phyloP scores from a whole-genome alignment of 92 coral and sea anemone genomes.

The Phymanthus crucifer region DNA sequence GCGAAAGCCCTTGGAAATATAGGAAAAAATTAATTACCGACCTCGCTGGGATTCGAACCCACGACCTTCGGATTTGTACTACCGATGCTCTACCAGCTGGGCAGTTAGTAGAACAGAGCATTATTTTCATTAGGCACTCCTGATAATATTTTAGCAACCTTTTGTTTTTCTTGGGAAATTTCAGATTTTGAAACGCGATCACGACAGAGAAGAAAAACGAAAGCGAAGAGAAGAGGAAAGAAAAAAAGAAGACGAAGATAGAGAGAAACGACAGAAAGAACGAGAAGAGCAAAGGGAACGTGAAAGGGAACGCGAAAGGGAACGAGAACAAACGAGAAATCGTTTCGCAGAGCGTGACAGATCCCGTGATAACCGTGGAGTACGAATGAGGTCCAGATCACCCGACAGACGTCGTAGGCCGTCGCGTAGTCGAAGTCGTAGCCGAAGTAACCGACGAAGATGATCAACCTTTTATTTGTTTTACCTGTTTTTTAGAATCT shows the following conservation, averaged over 20 bases:
- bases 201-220: slow-evolving; percentile 80
- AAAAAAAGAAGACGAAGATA: slow-evolving; percentile 60
- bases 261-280: slow-evolving; percentile 56
- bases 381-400: slow-evolving; percentile 52
- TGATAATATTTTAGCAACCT: too few species aligned
- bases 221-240: slow-evolving; percentile 65
- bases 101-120: too few species aligned
- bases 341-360: slow-evolving; percentile 34
- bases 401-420: slow-evolving; percentile 46
- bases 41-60: too few species aligned
- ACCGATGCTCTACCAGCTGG: too few species aligned
- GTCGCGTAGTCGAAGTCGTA: slow-evolving; percentile 51
- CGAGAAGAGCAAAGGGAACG: slow-evolving; percentile 66
- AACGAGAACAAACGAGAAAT: slow-evolving; percentile 44
- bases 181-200: slow-evolving; percentile 45
- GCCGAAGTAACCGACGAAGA: slow-evolving; percentile 53
- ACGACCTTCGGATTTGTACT: too few species aligned
- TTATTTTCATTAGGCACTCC: too few species aligned
- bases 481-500: neutral
- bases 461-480: slow-evolving; percentile 18
- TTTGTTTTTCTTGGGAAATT: neutral
- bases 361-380: slow-evolving; percentile 48
- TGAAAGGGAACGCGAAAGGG: slow-evolving; percentile 52
- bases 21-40: too few species aligned
- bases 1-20: too few species aligned